phyloP scores from a whole-genome alignment of 2,113 vertebrate genomes.

The Hypomesus transpacificus region DNA sequence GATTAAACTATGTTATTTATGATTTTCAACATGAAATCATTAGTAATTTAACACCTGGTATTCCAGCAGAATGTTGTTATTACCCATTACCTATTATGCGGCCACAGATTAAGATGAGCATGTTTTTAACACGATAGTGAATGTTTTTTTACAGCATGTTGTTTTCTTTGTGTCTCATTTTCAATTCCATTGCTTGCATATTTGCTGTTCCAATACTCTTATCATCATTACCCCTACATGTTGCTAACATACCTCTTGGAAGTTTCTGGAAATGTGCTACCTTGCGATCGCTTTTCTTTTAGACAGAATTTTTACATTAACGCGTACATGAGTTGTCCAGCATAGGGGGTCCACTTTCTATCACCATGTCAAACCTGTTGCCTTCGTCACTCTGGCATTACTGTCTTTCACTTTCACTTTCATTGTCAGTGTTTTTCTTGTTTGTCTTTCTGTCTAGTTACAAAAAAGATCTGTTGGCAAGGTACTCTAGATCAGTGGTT shows the following conservation, averaged over 20 bases:
- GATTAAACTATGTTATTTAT: conserved; percentile 1
- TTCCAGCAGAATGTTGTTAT: neutral
- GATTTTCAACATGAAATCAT: neutral
- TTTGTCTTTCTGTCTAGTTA: neutral
- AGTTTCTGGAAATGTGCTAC: neutral
- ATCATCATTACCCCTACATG: neutral
- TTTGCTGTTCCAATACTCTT: neutral
- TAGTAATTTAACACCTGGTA: neutral
- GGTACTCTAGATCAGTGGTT: too few species aligned
- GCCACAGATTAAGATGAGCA: neutral
- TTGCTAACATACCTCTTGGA: neutral
- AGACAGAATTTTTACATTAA: neutral
- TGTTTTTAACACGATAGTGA: neutral
- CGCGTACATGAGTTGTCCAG: neutral
- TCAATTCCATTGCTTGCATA: neutral
- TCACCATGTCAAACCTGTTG: neutral
- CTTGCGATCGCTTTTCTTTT: neutral
- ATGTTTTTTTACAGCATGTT: neutral
- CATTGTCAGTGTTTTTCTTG: neutral
- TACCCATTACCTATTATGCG: neutral
- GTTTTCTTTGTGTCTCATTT: too few species aligned
- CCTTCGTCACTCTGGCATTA: neutral
- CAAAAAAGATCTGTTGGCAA: too few species aligned
- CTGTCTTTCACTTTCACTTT: neutral
- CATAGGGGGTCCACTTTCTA: neutral